phyloP scores from a whole-genome alignment of 2,888 invertebrate genomes.

The Oasisia sp. region DNA sequence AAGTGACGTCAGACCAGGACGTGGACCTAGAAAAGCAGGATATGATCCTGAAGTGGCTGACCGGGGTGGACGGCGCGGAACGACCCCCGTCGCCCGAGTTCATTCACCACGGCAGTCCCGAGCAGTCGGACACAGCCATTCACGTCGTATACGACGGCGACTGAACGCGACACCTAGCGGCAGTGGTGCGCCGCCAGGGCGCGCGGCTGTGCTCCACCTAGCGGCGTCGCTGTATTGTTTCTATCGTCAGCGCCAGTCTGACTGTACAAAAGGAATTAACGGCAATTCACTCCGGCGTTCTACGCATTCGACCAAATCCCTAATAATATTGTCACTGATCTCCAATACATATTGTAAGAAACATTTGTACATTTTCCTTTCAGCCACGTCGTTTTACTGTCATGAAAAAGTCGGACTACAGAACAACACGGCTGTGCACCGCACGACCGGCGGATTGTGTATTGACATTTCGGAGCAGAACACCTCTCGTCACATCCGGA shows the following conservation, averaged over 20 bases:
- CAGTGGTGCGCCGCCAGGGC: background rate
- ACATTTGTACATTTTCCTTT: background rate
- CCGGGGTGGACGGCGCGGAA: conserved; percentile 31
- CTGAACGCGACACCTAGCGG: conserved; percentile 6
- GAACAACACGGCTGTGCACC: too few species aligned
- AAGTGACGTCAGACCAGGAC: conserved; percentile 24
- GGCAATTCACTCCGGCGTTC: background rate
- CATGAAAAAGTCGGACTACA: too few species aligned
- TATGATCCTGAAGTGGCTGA: conserved; percentile 34
- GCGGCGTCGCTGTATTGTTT: background rate
- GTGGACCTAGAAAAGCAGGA: conserved; percentile 29
- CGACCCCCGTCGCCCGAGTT: conserved; percentile 40
- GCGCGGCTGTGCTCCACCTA: background rate
- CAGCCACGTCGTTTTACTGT: background rate
- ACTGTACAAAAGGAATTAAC: background rate
- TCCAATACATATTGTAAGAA: background rate
- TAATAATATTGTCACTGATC: background rate
- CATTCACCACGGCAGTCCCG: conserved; percentile 43
- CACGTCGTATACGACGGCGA: conserved; percentile 49
- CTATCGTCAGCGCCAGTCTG: background rate
- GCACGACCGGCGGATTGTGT: background rate
- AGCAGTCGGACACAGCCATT: conserved; percentile 50
- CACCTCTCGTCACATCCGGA: background rate
- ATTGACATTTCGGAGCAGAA: background rate
- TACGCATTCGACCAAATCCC: background rate